Evolutionary conservation across 1,140 invertebrate species (phyloP).

Genomic region (Drosophila insularis): DNA sequence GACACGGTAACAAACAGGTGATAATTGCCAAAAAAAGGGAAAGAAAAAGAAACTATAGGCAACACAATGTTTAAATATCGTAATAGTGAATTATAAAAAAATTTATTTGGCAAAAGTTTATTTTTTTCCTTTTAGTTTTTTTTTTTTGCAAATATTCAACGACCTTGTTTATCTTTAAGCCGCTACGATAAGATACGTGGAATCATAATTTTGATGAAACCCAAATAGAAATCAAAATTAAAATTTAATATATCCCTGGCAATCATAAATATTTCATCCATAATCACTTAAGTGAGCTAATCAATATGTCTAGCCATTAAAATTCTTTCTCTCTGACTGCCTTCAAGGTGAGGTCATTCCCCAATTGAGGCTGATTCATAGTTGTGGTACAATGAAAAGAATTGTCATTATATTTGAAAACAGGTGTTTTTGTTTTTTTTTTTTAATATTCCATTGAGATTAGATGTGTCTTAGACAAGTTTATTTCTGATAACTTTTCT

Average conservation of each 20-base stretch:
- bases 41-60: not conserved
- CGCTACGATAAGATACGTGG: constrained; percentile 31
- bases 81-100: not conserved
- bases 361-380: constrained; percentile 32
- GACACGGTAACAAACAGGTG: constrained; percentile 55
- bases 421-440: not conserved
- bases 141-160: constrained; percentile 2
- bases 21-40: constrained; percentile 46
- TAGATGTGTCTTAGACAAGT: not conserved
- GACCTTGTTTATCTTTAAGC: constrained; percentile 35
- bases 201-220: constrained; percentile 7
- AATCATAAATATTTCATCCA: constrained; percentile 28
- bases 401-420: not conserved
- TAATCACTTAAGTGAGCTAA: constrained; percentile 11
- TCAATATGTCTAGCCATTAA: constrained; percentile 22
- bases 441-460: not conserved
- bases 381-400: not conserved
- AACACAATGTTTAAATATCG: not conserved
- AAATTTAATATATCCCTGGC: constrained; percentile 15
- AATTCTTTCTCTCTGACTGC: not conserved
- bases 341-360: constrained; percentile 39
- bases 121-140: not conserved
- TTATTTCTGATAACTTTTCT: not conserved
- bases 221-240: constrained; percentile 6
- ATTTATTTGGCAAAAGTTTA: no score